phyloP scores from a whole-genome alignment of 2,113 vertebrate species.

The Nanger granti region DNA sequence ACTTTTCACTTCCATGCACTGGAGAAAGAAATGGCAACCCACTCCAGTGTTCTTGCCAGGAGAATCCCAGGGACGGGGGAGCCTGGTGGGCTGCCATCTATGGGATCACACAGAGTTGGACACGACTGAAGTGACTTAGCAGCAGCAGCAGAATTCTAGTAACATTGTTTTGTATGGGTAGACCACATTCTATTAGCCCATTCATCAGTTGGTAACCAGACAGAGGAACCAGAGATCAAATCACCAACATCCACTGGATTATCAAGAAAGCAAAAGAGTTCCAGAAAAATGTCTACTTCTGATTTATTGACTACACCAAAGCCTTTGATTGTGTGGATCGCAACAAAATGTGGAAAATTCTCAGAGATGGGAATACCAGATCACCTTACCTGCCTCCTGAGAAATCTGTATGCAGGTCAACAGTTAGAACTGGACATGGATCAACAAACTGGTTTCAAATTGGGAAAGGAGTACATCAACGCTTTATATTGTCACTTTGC shows the following conservation, averaged over 20 bases:
- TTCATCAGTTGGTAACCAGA: neutral
- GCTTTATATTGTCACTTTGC: neutral
- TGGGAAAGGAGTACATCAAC: neutral
- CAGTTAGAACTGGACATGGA: neutral
- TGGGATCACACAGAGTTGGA: too few relatives aligned
- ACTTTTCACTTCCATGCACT: too few relatives aligned
- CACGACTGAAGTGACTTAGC: too few relatives aligned
- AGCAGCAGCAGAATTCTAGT: too few relatives aligned
- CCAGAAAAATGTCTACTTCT: neutral
- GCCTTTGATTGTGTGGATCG: neutral
- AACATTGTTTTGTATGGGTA: fast-evolving
- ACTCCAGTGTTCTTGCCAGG: too few relatives aligned
- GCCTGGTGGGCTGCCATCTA: too few relatives aligned
- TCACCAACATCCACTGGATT: neutral
- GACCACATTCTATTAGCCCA: neutral
- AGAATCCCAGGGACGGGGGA: too few relatives aligned
- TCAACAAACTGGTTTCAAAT: neutral
- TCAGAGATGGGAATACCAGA: neutral
- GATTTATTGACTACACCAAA: neutral
- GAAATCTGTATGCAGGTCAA: neutral
- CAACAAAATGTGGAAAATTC: neutral
- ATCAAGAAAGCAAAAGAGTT: neutral
- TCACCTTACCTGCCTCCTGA: neutral
- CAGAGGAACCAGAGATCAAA: neutral
- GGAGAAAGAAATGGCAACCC: too few relatives aligned